Evolutionary conservation across 2,113 vertebrate species (phyloP), one percentile per base, ranked within the genome.

Genomic region (Cyanistes caeruleus): DNA sequence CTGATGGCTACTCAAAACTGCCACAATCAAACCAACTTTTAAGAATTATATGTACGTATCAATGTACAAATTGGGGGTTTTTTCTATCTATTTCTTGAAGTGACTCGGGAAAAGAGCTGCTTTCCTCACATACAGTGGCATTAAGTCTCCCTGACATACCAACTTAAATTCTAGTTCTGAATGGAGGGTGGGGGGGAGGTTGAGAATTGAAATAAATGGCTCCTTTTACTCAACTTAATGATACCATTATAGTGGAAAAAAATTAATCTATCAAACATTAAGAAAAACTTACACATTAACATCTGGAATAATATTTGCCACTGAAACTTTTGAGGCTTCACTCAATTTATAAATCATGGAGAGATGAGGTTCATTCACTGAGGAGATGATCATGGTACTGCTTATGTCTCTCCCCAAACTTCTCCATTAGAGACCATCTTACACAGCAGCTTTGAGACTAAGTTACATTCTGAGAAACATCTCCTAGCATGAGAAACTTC

Each of bases 101-200:
- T 16, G 17, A 41, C 13, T 49, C 58, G 31, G 13, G 30, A 11
- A 62, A 93, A 51, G 18, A 84, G 39, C 15, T 77, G 17, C 7
- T 88, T 90, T 51, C 16, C 70, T 86, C 49, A n/a, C 15, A 14
- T 25, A 41, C 18, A n/a, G 18, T 52, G 41, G 14, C 10, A 73
- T 17, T 86, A 73, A 80, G 60, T 23, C 25, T 28, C 23, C 41
- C 6, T 55, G 62, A 59, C 69, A 55, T 15, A 18, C 3, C 31
- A 27, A 64, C 35, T 64, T 48, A 44, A 82, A 76, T 51, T 76
- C 31, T 73, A 56, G 8, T 77, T 92, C 53, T 84, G 19, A 90
- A 43, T 7, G 5, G 2, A 33, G 0, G 2, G 2, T 5, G 2
- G 25, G 35, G 10, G 72, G 46, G 11, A 63, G 35, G 13, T 28